Evolutionary conservation across 2,888 invertebrate species (phyloP), one percentile per base, ranked within the genome.

Genomic region (Cheilosia impressa): DNA sequence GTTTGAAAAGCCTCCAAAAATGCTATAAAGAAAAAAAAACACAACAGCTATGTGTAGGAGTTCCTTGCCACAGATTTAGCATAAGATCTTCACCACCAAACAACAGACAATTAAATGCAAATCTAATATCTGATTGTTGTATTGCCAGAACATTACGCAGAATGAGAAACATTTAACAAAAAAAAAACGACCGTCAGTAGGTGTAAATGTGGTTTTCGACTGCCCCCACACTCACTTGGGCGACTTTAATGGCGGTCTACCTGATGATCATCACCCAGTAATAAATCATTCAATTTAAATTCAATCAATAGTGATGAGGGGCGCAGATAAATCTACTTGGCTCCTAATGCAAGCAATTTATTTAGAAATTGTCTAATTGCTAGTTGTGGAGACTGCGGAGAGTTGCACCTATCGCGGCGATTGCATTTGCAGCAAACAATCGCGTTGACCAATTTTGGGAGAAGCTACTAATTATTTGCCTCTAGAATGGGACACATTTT

Each of bases 261-360:
- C 85, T 85, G 85, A 77, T 77, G 85, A 81, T 72, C 85, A 81
- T 77, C 77, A 47, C 76, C 72, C 62, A 52, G 72, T 45, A 72
- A 85, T 85, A 85, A 85, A 81, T 85, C 85, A 85, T 76, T 81
- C 85, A 85, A 85, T 85, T 85, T 85, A 85, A 85, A 85, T 85
- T 85, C 81, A 85, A 81, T 81, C 85, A 81, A 81, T 76, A 53
- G 76, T 53, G 80, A 68, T 68, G 81, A 60, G 80, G 68, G 65
- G 41, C 60, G 34, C 27, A 63, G 80, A 84, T 84, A 84, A 47
- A 71, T 19, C 43, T 45, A 71, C 65, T 71, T 43, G 10, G 60
- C 50, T 31, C 19, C 82, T 77, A 77, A 82, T 82, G 82, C 82
- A 77, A 66, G 77, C 66, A 66, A 77, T 71, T 82, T 65, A 65